Conservation (phyloP, 2,113 vertebrate species). For the Lophotis ruficrista region DNA sequence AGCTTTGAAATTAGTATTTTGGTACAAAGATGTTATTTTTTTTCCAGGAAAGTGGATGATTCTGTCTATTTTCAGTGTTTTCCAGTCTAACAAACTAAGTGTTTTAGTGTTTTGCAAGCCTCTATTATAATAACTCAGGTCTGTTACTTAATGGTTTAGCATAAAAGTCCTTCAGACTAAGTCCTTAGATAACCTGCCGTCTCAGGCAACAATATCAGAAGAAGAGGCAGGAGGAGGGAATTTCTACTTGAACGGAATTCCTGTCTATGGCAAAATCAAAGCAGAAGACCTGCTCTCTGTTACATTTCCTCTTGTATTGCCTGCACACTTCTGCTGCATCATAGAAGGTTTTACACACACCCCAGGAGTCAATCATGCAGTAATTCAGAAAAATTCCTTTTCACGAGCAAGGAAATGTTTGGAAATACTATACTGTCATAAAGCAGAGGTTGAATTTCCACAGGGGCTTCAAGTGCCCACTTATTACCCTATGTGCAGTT, state of each 20-base stretch:
- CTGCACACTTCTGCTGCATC: background rate
- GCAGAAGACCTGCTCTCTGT: background rate
- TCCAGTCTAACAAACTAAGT: background rate
- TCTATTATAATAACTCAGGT: background rate
- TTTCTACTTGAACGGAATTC: background rate
- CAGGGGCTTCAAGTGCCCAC: background rate
- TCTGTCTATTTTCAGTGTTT: background rate
- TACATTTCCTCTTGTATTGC: background rate
- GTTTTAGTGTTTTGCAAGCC: background rate
- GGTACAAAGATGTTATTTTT: background rate
- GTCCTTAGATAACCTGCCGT: background rate
- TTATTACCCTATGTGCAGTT: background rate
- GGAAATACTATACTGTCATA: background rate
- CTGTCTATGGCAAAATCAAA: background rate
- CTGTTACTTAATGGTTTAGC: background rate
- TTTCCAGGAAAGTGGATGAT: background rate
- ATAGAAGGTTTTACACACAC: background rate
- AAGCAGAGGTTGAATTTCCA: conserved; percentile 1
- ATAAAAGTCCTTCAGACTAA: background rate
- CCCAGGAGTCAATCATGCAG: background rate
- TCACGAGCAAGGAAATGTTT: background rate
- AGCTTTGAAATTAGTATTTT: background rate
- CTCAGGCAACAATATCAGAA: background rate
- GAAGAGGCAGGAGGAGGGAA: background rate
- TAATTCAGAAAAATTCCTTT: background rate